phyloP scores from a whole-genome alignment of 2,888 invertebrate species.

The Limnephilus auricula region DNA sequence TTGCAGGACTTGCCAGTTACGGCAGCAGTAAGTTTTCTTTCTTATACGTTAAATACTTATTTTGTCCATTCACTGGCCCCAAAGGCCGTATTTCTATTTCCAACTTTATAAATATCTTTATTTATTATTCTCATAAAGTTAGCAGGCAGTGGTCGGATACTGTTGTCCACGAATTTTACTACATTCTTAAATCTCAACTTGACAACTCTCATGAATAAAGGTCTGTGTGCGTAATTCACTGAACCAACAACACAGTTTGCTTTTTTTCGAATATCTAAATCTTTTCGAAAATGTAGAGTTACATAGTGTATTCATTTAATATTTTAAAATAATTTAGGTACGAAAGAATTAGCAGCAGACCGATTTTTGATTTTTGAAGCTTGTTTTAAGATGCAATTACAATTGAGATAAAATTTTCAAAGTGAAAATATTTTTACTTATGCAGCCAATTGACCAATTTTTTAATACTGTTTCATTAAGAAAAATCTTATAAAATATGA shows the following conservation, averaged over 20 bases:
- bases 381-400: too few species aligned
- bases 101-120: not conserved
- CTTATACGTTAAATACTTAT: not conserved
- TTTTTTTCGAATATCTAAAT: not conserved
- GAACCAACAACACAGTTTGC: not conserved
- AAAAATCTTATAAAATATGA: too few species aligned
- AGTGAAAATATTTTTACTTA: too few species aligned
- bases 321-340: too few species aligned
- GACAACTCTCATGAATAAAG: not conserved
- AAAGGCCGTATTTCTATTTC: not conserved
- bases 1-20: not conserved
- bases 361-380: too few species aligned
- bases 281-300: not conserved
- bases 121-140: not conserved
- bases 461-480: not conserved
- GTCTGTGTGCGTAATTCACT: not conserved
- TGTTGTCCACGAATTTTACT: not conserved
- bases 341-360: too few species aligned
- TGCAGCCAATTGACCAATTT: too few species aligned
- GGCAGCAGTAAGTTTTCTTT: not conserved
- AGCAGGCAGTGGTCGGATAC: not conserved
- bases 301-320: too few species aligned
- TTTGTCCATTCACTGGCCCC: not conserved
- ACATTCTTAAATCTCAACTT: not conserved
- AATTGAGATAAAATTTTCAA: too few species aligned